Base-by-base conservation (phyloP, 2,797 vertebrate species). In the Gobionotothen gibberifrons region DNA sequence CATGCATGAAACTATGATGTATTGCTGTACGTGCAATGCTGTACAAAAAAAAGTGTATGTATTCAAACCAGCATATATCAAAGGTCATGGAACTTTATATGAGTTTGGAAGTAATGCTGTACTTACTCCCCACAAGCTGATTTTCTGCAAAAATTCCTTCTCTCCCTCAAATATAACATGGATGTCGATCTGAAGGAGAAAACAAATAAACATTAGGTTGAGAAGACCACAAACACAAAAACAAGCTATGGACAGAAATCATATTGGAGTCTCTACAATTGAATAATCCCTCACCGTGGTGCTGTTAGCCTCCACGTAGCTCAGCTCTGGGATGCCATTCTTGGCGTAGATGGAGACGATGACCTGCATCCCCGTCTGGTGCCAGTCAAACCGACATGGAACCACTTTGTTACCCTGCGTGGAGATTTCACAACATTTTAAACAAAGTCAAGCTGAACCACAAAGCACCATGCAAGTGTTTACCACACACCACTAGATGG, bases 41-140 rank as follows among this genome's bases (percentile, higher is more conserved):
- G 15, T 14, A 13, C 13, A 6, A 36, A 21, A 52, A 48, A 51
- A 29, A 40, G 1, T 53, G 4, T 5, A n/a, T 14, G 29, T 49
- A 19, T 49, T 17, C 26, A 49, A 60, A 19, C 5, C 14, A n/a
- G n/a, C 29, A 26, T 60, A 21, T 3, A 26, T 12, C 3, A 21
- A 32, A 65, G 8, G 1, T 51, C 1, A 36, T 0, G 40, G 26
- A 6, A 53, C 17, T 0, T 52, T 16, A 15, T 13, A 58, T 53
- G 2, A 15, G n/a, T n/a, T 29, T 40, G 5, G 81, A 43, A 19
- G 10, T 9, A 29, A 43, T 21, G 46, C 1, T 42, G 19, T 57
- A 97, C 98, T 99, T 95, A 99, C 98, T 72, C 98, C 97, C 98
- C 98, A 99, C 85, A 99, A 93, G 85, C 91, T 96, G 84, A 99